Percentiles rank a stretch among this genome's conserved stretches.
Conservation (phyloP, 2,113 vertebrate species). For the Diadophis punctatus region DNA sequence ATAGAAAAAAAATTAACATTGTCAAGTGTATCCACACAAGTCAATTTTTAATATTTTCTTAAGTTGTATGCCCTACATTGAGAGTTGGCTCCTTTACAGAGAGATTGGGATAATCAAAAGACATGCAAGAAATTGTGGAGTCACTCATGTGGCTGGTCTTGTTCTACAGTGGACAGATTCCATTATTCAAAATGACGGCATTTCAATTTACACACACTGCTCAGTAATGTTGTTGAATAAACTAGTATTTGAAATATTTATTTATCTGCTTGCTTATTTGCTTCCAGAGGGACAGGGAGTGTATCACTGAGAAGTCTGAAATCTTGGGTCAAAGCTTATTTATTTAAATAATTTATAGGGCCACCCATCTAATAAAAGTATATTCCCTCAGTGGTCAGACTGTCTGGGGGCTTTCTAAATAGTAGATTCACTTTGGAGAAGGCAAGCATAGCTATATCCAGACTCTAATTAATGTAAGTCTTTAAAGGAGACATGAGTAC, state of each 20-base stretch:
- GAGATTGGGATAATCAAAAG: background rate
- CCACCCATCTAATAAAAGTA: background rate
- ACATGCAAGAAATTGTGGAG: background rate
- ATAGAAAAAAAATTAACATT: background rate
- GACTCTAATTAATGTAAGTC: background rate
- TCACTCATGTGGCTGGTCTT: background rate
- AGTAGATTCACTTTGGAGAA: background rate
- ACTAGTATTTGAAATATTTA: background rate
- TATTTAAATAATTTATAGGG: background rate
- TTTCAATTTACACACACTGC: background rate
- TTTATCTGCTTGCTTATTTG: background rate
- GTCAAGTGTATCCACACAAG: background rate
- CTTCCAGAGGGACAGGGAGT: background rate
- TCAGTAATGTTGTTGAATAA: background rate
- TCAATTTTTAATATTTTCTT: background rate
- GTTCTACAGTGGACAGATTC: background rate
- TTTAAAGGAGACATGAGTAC: background rate
- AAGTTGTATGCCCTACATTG: background rate
- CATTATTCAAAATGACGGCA: background rate
- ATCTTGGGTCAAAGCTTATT: background rate
- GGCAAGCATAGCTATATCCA: background rate
- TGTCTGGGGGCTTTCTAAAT: background rate
- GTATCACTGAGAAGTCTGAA: background rate
- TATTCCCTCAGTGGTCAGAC: background rate
- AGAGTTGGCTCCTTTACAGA: background rate